These are phyloP conservation scores for Odocoileus hemionus DNA, from an alignment of 2,113 vertebrate genomes.

Conservation along the genomic window DNA sequence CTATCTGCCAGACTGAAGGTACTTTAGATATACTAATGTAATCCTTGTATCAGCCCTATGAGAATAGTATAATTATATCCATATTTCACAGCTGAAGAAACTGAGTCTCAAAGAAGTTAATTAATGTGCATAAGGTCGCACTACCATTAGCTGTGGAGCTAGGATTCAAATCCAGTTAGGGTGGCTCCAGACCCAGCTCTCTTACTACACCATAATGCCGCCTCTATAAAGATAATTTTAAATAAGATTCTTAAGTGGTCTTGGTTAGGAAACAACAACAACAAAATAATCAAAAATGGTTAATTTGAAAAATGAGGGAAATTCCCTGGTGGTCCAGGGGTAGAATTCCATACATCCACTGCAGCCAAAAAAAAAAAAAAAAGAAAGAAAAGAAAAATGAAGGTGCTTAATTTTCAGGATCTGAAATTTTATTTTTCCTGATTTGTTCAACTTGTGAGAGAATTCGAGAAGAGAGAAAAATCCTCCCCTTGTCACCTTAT, in stretches of 20 bases:
- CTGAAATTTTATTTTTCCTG: neutral
- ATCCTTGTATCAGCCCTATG: neutral
- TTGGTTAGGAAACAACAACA: neutral
- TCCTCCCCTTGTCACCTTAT: neutral
- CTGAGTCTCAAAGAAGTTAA: neutral
- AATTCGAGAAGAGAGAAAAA: neutral
- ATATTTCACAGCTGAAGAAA: neutral
- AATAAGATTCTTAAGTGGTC: neutral
- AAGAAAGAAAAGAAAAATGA: neutral
- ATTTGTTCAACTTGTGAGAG: neutral
- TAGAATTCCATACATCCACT: neutral
- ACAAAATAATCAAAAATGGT: neutral
- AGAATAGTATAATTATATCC: neutral
- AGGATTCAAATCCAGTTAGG: neutral
- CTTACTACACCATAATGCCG: neutral
- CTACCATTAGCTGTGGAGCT: neutral
- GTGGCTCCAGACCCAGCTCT: neutral
- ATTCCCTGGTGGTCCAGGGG: neutral
- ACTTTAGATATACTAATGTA: neutral
- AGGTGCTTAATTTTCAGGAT: neutral
- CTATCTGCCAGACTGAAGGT: neutral
- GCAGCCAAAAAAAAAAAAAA: neutral
- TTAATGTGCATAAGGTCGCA: neutral
- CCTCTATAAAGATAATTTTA: neutral
- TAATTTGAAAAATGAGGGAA: neutral